phyloP scores from a whole-genome alignment of 2,113 vertebrate genomes.

The Oxyura jamaicensis region DNA sequence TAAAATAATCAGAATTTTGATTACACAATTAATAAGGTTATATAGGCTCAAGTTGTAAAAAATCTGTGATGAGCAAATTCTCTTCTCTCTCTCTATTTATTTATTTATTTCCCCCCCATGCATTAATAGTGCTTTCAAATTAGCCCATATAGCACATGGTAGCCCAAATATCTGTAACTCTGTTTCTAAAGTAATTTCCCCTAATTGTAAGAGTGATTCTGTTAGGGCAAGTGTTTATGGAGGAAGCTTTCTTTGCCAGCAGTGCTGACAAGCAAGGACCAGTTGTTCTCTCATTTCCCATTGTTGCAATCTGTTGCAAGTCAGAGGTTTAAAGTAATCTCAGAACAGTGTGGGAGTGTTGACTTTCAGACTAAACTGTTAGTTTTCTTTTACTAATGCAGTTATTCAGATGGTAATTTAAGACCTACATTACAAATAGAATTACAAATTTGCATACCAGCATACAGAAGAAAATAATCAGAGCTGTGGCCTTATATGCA shows the following conservation, averaged over 20 bases:
- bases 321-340: background rate
- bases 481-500: background rate
- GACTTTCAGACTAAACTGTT: background rate
- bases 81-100: too few relatives aligned
- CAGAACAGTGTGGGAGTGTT: background rate
- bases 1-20: background rate
- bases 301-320: background rate
- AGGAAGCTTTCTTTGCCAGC: background rate
- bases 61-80: background rate
- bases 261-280: background rate
- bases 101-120: too few relatives aligned
- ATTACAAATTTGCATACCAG: background rate
- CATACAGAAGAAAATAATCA: background rate
- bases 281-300: background rate
- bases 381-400: background rate
- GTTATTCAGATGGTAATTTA: background rate
- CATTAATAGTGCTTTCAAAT: background rate
- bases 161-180: background rate
- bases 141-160: background rate
- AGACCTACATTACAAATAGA: background rate
- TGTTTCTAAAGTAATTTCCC: background rate
- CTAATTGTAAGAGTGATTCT: background rate
- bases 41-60: background rate
- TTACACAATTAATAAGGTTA: background rate
- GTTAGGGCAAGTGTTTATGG: background rate